Evolutionary conservation across 1,140 invertebrate genomes (phyloP), one percentile per base, ranked within the genome.

Genomic region (Pomacea maculata): DNA sequence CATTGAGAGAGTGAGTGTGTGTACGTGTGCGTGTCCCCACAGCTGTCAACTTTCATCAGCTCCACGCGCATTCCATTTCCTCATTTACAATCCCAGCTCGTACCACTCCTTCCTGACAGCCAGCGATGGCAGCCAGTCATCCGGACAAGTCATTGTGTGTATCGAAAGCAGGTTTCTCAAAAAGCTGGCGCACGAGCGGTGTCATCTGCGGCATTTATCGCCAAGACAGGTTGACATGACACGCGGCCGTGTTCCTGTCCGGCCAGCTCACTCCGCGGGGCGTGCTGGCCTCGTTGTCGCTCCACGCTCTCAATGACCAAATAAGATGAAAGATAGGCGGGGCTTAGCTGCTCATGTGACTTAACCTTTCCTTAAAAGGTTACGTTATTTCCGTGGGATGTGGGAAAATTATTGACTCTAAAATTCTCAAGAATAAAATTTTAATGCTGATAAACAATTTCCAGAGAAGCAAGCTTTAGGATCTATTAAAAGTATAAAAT

Each of bases 21-120:
- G 55, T 63, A 54, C 29, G 54, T 57, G 74, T 75, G 71, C 34
- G 71, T 72, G 52, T 21, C 11, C 71, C 34, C 71, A 54, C 71
- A 54, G 34, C 34, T 52, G 74, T 70, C 67, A 70, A 34, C 3
- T n/a, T n/a, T 25, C 67, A 70, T 12, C 10, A 15, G 21, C 67
- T 45, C 34, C 34, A 45, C 34, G 34, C 11, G 67, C 67, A 12
- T n/a, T 70, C 67, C n/a, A 21, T n/a, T n/a, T 14, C 10, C 67
- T 70, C 29, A 70, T n/a, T 17, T 61, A 61, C 57, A 61, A 21
- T 45, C n/a, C 67, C 67, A 21, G n/a, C 67, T 25, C n/a, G 21
- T 21, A 70, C 21, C 67, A 70, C n/a, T 34, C 21, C 29, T n/a
- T 17, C 21, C 11, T 34, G 21, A 34, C 67, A 21, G 12, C 12